Base-by-base conservation (phyloP, 2,888 invertebrate genomes). In the Phymatocera aterrima region DNA sequence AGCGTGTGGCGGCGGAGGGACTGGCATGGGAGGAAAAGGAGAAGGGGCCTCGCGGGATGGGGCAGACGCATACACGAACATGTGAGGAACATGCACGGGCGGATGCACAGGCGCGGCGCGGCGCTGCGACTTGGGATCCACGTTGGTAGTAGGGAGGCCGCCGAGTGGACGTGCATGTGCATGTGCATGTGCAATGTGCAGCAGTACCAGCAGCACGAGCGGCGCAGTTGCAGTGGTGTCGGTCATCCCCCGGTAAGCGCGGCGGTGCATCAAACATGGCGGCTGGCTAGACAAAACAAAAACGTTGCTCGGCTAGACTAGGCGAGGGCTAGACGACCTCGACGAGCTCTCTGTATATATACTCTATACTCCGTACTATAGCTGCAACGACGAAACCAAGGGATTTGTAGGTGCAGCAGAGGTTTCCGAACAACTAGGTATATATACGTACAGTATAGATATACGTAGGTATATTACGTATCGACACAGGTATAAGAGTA, bases 191-290 rank as follows among this genome's bases (percentile, higher is more conserved):
- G n/a, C n/a, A n/a, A n/a, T n/a, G n/a, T n/a, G 72, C 72, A 72
- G 51, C 72, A 24, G 61, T n/a, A 15, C 15, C n/a, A 46, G 46
- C 46, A 46, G 46, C 46, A 46, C n/a, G n/a, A n/a, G n/a, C n/a
- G n/a, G n/a, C n/a, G 46, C 61, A 28, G 15, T 28, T 3, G 48
- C 75, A 43, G 43, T 60, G 64, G 74, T 79, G 77, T 79, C 64
- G 79, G 77, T 79, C 77, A 60, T 77, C 57, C 79, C 79, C 61
- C 51, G 5, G 43, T 10, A 6, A 60, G 57, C 60, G n/a, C 60
- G 78, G 77, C 79, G 80, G 79, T 81, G 83, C 81, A 84, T 83
- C 81, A 80, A 84, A 81, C 80, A 81, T 83, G 83, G 81, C 83
- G 77, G 78, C 74, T 61, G 75, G 80, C 77, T 81, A 78, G 81